Evolutionary conservation across 2,797 vertebrate genomes (phyloP), one percentile per base, ranked within the genome.

Genomic region (Chromis chromis): DNA sequence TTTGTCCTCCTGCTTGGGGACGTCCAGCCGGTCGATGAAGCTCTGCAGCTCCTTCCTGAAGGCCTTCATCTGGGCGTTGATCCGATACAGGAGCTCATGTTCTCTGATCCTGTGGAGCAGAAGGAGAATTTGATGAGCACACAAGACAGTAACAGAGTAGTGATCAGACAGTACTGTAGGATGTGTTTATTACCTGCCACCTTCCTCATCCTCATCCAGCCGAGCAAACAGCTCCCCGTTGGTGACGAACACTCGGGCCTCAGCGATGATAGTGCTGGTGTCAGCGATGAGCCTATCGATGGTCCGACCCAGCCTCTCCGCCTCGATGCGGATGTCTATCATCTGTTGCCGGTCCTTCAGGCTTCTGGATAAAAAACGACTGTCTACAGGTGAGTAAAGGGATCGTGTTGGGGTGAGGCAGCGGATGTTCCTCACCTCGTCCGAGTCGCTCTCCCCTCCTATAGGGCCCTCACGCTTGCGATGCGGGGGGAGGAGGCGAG

Each of bases 61-160:
- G 33, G 97, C 95, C 90, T 99, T 99, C 98, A 99, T 97, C 94
- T 99, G 98, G 11, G 97, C 98, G 0, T 97, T 98, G 91, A 99
- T 99, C 40, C 98, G 96, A 90, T 99, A 98, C 52, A 99, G 95
- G 78, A 99, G 95, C 94, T 99, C 98, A 12, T 99, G 98, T 85
- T 99, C 98, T 0, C 98, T 94, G 93, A 99, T 97, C 79, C 97
- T 93, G 81, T 19, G 44, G 55, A 73, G 40, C 17, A 66, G 1
- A 77, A 21, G 28, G 8, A 6, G 42, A 55, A 58, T 46, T 3
- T 46, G 33, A 12, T 36, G 33, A 2, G 33, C 33, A 12, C 33
- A 12, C 33, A 11, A 12, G 10, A 54, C n/a, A 21, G 1, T 17
- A 65, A 22, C 6, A 28, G 9, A 1, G 11, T 12, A 19, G 56